Base-by-base conservation (phyloP, 2,888 invertebrate species). In the Entomobrya proxima region DNA sequence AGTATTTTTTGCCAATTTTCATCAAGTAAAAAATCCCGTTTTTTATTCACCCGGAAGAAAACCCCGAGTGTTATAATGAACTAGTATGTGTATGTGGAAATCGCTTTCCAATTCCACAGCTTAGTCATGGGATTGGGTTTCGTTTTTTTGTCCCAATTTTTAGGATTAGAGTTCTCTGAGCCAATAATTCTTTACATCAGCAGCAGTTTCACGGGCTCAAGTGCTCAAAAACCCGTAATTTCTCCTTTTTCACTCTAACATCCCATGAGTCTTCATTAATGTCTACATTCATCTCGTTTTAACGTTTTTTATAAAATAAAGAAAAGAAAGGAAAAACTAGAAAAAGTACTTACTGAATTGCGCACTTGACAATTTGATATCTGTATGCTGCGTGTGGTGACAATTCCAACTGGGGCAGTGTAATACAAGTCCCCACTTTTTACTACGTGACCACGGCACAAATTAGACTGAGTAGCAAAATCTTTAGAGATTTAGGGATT, bases 181-280 rank as follows among this genome's bases (percentile, higher is more conserved):
- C 61, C n/a, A 24, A 67, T 67, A 67, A 21, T 67, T 67, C 40
- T 67, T 11, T 15, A 37, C 40, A 40, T 40, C 67, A 67, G 18
- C 40, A 30, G 9, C 2, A 27, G n/a, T 37, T 72, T 18, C 4
- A 3, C 30, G 13, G 47, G 30, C 21, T 52, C 21, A 37, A 75
- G 55, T 55, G 52, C 24, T 52, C 24, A 72, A 27, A 47, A 13
- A 47, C 2, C 21, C 13, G 27, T 44, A 44, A 44, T 72, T 44
- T 74, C 58, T 40, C 52, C 35, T 35, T 75, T 76, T 58, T 40
- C 37, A 30, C 50, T 64, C 27, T 7, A 11, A 67, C 81, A 61
- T 74, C 74, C 72, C 76, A 69, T 69, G 69, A 76, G 69, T 77
- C 76, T 69, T 83, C 82, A 83, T 67, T 83, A 83, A 69, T 77